Percentiles rank a stretch among this genome's conserved stretches.
These are phyloP conservation scores for Tretioscincus oriximinensis DNA, from an alignment of 2,113 vertebrate species.

Conservation along the genomic window DNA sequence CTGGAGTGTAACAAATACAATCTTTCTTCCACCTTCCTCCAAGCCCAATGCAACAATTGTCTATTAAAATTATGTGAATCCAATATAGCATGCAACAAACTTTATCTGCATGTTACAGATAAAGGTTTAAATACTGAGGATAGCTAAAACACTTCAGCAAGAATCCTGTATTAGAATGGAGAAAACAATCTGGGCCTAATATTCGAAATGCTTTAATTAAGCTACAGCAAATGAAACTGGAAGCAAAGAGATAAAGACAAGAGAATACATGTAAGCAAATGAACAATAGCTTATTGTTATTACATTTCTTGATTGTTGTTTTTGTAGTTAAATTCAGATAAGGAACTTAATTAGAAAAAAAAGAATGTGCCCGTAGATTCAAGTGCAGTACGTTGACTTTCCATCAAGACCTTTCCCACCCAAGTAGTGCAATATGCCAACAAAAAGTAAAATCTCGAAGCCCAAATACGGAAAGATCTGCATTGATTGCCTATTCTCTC, in stretches of 20 bases:
- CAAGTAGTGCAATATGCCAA: slow-evolving; percentile 50
- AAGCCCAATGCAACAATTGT: slow-evolving; percentile 40
- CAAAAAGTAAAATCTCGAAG: slow-evolving; percentile 34
- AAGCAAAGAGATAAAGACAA: slow-evolving; percentile 58
- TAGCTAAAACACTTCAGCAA: slow-evolving; percentile 53
- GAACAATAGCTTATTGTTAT: slow-evolving; percentile 56
- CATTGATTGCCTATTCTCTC: no score
- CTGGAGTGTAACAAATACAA: slow-evolving; percentile 37
- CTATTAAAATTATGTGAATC: slow-evolving; percentile 51
- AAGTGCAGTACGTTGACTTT: slow-evolving; percentile 55
- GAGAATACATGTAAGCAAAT: slow-evolving; percentile 47
- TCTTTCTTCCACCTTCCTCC: neutral
- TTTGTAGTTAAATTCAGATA: slow-evolving; percentile 68
- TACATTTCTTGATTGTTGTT: slow-evolving; percentile 53
- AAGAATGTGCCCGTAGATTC: slow-evolving; percentile 44
- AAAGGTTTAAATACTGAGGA: slow-evolving; percentile 67
- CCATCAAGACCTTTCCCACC: slow-evolving; percentile 19
- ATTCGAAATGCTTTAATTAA: slow-evolving; percentile 70
- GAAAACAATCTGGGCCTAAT: slow-evolving; percentile 71
- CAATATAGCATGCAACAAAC: slow-evolving; percentile 37
- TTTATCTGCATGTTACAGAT: slow-evolving; percentile 62
- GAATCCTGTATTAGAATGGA: slow-evolving; percentile 63
- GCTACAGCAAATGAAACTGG: slow-evolving; percentile 54
- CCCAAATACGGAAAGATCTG: neutral
- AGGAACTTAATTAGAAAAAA: slow-evolving; percentile 69